Conservation (phyloP, 2,113 vertebrate species). For the Corythornis cristatus region DNA sequence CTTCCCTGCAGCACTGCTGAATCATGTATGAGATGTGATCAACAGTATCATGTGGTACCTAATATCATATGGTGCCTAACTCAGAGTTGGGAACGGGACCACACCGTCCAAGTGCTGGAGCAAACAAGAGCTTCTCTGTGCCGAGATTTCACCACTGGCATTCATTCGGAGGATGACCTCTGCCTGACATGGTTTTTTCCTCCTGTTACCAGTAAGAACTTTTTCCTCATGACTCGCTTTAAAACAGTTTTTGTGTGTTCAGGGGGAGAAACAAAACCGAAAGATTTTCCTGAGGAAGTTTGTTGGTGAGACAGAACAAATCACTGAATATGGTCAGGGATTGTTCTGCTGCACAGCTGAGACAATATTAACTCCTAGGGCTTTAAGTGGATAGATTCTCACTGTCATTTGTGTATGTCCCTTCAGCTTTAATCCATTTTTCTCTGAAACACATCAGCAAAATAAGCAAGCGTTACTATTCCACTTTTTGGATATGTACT, state of each 20-base stretch:
- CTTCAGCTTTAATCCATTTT: neutral
- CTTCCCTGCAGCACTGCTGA: neutral
- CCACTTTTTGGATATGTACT: neutral
- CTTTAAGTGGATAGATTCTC: neutral
- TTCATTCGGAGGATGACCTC: neutral
- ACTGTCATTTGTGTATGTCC: neutral
- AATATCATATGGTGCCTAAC: neutral
- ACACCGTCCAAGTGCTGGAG: neutral
- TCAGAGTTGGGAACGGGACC: neutral
- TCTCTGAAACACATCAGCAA: neutral
- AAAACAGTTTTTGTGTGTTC: neutral
- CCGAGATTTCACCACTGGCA: neutral
- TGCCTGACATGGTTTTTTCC: slow-evolving; percentile 56
- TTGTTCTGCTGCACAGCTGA: neutral
- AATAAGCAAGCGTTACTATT: neutral
- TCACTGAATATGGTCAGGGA: neutral
- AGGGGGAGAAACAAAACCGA: neutral
- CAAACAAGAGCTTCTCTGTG: slow-evolving; percentile 17
- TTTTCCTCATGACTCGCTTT: slow-evolving; percentile 67
- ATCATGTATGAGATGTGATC: neutral
- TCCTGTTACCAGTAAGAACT: slow-evolving; percentile 61
- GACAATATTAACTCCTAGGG: neutral
- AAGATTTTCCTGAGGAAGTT: slow-evolving; percentile 47
- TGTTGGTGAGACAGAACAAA: neutral
- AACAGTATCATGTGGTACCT: neutral